A percentile compares a stretch with the other conserved stretches of the same genome.
Conservation (phyloP, 2,113 vertebrate genomes). For the Tauraco erythrolophus region DNA sequence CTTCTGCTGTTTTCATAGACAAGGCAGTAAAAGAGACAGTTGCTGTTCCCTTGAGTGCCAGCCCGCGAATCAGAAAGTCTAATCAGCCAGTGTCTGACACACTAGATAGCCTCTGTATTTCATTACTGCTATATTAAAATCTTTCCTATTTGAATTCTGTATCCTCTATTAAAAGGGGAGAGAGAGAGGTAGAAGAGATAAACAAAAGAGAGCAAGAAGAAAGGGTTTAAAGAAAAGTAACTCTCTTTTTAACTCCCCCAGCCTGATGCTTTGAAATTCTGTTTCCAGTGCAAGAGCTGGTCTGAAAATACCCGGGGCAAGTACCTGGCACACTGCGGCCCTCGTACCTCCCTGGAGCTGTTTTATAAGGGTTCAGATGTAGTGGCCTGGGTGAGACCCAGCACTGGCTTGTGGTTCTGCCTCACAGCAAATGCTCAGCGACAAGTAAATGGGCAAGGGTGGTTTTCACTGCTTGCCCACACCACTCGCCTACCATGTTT, state of each 20-base stretch:
- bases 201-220: neutral
- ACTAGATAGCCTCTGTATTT: conserved; percentile 42
- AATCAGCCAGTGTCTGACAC: conserved; percentile 52
- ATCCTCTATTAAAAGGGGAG: neutral
- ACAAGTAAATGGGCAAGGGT: neutral
- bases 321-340: neutral
- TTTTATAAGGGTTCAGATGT: neutral
- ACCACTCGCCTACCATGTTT: neutral
- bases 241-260: neutral
- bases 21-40: conserved; percentile 67
- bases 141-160: conserved; percentile 7
- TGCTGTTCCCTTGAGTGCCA: conserved; percentile 61
- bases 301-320: neutral
- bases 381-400: neutral
- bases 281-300: neutral
- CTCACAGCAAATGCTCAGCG: neutral
- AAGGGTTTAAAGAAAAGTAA: neutral
- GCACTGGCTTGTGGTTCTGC: neutral
- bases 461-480: neutral
- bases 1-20: conserved; percentile 67
- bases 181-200: neutral
- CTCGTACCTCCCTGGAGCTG: neutral
- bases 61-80: conserved; percentile 64
- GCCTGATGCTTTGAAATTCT: neutral
- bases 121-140: conserved; percentile 56